Evolutionary conservation across 2,888 invertebrate genomes (phyloP), one percentile per base, ranked within the genome.

Genomic region (Zygothrica quintamaculata): DNA sequence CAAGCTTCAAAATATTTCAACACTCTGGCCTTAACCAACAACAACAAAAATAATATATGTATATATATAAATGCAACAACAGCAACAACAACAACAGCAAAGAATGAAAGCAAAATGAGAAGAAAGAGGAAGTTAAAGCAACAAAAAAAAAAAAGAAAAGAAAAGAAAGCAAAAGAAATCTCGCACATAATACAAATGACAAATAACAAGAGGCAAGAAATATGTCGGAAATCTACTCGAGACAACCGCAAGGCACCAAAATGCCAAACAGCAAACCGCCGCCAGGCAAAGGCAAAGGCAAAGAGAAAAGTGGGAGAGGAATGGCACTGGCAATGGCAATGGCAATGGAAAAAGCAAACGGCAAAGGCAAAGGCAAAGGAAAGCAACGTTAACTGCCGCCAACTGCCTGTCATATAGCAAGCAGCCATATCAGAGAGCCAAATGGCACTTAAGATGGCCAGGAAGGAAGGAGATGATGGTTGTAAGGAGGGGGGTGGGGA

Each of bases 211-310:
- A 67, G 71, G 70, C 67, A 71, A 78, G 65, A 84, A 84, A 84
- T 79, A 82, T 79, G 84, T 82, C 50, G 61, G 76, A 81, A 81
- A 80, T 87, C 79, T 87, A 84, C 81, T 81, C 55, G 65, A 78
- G 72, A 75, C 85, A 69, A 77, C 69, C 74, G 66, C 79, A 58
- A 75, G 71, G 64, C 65, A 40, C 51, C 69, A 69, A 73, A n/a
- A 64, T 65, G 59, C 59, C 75, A 65, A 59, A 64, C 56, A 65
- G 58, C 44, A 77, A 79, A 34, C 44, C 47, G 36, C 29, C 29
- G 29, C 4, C 29, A 7, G 29, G 3, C 44, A 15, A 26, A 15
- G 13, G 6, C 85, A 66, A n/a, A n/a, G n/a, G n/a, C n/a, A n/a
- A n/a, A n/a, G n/a, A n/a, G n/a, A n/a, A n/a, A n/a, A n/a, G n/a